Conservation (phyloP, 1,140 invertebrate genomes). For the Apis florea region DNA sequence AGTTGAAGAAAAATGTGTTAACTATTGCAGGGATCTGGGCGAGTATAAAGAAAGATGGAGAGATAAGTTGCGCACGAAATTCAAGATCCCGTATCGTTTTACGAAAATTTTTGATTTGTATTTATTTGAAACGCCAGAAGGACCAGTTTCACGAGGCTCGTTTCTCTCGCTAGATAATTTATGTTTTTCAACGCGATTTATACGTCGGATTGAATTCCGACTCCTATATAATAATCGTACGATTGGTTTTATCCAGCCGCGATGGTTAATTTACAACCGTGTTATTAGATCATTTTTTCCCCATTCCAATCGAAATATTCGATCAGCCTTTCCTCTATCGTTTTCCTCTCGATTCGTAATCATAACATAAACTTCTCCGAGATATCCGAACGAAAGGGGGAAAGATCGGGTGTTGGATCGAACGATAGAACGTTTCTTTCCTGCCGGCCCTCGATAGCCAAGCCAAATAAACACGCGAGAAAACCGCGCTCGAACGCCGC, state of each 20-base stretch:
- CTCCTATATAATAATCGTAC: constrained; percentile 36
- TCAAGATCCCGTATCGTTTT: constrained; percentile 29
- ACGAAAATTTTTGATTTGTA: constrained; percentile 31
- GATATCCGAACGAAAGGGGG: background rate
- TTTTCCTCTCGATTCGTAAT: background rate
- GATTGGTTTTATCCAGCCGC: constrained; percentile 25
- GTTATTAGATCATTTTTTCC: constrained; percentile 27
- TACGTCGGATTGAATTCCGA: constrained; percentile 44
- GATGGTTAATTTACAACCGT: constrained; percentile 18
- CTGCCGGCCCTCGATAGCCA: constrained; percentile 64
- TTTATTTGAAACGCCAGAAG: constrained; percentile 18
- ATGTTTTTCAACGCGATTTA: constrained; percentile 35
- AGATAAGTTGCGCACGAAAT: constrained; percentile 11
- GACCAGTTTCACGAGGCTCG: constrained; percentile 35
- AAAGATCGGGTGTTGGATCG: background rate
- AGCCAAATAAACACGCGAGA: constrained; percentile 76
- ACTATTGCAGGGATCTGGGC: too few species aligned
- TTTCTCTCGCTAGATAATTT: constrained; percentile 34
- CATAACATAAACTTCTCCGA: background rate
- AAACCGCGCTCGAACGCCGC: constrained; percentile 36
- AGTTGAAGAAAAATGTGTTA: background rate
- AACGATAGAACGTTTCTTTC: constrained; percentile 63
- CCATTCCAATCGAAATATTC: background rate
- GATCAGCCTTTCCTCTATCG: background rate
- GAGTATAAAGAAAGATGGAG: background rate